These are phyloP conservation scores for Phortica okadai DNA, from an alignment of 2,888 invertebrate genomes.

Conservation along the genomic window DNA sequence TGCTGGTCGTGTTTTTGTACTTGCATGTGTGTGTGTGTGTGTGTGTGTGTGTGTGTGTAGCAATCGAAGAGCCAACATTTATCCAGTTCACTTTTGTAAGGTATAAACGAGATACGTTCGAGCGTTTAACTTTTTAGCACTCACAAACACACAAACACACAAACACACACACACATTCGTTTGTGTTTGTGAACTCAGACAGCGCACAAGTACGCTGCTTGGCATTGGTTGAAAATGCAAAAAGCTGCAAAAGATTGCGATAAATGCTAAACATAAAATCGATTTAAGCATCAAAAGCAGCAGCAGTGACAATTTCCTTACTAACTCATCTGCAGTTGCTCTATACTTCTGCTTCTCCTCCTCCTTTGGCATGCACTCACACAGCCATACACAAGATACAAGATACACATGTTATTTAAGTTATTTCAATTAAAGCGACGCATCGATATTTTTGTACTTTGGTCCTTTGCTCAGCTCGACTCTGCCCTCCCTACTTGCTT, in stretches of 20 bases:
- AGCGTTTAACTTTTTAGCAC: too few relatives aligned
- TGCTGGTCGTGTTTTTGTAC: not conserved
- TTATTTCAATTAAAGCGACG: conserved; percentile 17
- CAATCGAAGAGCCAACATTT: too few relatives aligned
- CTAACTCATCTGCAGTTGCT: not conserved
- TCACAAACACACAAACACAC: not conserved
- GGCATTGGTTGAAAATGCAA: conserved; percentile 15
- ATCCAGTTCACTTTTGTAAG: not conserved
- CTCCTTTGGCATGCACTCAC: not conserved
- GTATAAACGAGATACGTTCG: not conserved
- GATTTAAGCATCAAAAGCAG: conserved; percentile 46
- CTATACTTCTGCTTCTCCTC: not conserved
- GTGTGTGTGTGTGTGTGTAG: too few relatives aligned
- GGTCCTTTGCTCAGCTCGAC: not conserved
- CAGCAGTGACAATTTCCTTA: not conserved
- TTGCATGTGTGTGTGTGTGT: not conserved
- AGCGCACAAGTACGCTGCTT: not conserved
- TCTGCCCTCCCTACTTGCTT: not conserved
- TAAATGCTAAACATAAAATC: conserved; percentile 68
- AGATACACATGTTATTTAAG: conserved; percentile 7
- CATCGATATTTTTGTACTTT: not conserved
- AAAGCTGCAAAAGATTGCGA: conserved; percentile 43
- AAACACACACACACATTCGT: not conserved
- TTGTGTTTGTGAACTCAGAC: not conserved
- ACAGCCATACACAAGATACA: not conserved